Base-by-base conservation (phyloP, 2,113 vertebrate genomes). In the Anser cygnoides region DNA sequence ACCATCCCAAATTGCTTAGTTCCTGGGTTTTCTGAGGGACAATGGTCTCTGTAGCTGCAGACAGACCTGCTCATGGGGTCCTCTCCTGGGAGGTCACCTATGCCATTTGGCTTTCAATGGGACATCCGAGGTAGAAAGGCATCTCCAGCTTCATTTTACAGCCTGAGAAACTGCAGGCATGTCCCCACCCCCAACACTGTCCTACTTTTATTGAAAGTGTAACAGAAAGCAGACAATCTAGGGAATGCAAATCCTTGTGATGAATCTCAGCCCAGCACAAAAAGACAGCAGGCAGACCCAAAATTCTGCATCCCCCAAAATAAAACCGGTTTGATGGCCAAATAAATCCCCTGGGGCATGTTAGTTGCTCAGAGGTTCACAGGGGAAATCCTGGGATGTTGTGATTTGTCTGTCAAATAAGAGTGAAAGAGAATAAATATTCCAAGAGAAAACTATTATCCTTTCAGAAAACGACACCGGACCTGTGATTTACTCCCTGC, bases 361-460 rank as follows among this genome's bases (percentile, higher is more conserved):
- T 65, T 90, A 89, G n/a, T 92, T 76, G 66, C 67, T 95, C 91
- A 52, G 87, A 92, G 97, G 70, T 95, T 76, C 92, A 84, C 17
- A 1, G 2, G 46, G 66, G 59, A 88, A 84, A 93, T 89, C 90
- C 92, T 55, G 65, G n/a, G 74, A 75, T 83, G 93, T 86, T 70
- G 89, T 3, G 23, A 94, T 84, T 77, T 93, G 87, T 85, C 95
- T 92, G 92, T 96, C 96, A 97, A 92, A 96, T 5, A 49, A 94
- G 31, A 72, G 84, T 5, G 16, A 81, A 93, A 92, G 83, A 80
- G 90, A 97, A 97, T 94, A 98, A 97, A 97, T 95, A 96, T 81
- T 89, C 76, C 6, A 4, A 72, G 94, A 3, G 3, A 88, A 90
- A 96, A 95, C 91, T 91, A 96, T 97, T 95, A 92, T 96, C 93